Percentiles rank a stretch among this genome's conserved stretches.
Evolutionary conservation across 1,140 invertebrate species (phyloP).

Genomic region (Zeugodacus cucurbitae): DNA sequence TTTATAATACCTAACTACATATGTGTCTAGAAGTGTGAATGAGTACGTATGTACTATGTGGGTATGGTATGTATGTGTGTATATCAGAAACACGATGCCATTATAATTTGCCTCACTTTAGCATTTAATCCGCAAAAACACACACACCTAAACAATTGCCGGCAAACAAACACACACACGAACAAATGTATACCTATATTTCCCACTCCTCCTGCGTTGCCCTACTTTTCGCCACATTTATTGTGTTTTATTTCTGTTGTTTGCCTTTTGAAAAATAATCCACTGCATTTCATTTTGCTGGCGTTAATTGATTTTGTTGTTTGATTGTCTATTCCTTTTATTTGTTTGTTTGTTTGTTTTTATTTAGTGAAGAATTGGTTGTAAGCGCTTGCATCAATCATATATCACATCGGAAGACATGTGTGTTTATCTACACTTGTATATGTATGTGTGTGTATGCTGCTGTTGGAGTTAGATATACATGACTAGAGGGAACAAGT

Average conservation of each 20-base stretch:
- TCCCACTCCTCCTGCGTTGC: background rate
- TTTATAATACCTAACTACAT: background rate
- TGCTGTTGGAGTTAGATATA: background rate
- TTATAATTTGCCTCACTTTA: background rate
- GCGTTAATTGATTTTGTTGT: constrained; percentile 30
- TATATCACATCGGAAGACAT: background rate
- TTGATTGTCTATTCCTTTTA: constrained; percentile 13
- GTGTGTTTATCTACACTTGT: background rate
- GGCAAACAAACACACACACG: background rate
- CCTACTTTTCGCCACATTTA: background rate
- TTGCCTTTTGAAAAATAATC: background rate
- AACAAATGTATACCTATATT: background rate
- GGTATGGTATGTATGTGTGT: background rate
- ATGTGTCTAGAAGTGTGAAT: background rate
- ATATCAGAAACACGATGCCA: background rate
- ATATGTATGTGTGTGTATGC: background rate
- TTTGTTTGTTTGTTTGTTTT: constrained; percentile 13
- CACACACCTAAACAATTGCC: background rate
- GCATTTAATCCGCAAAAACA: constrained; percentile 5
- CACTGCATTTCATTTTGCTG: constrained; percentile 1
- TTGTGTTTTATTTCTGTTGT: background rate
- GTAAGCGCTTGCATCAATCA: constrained; percentile 13
- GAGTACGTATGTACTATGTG: background rate
- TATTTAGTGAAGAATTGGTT: background rate
- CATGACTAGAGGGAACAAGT: background rate